Conservation (phyloP, 2,113 vertebrate genomes). For the Gavia stellata region DNA sequence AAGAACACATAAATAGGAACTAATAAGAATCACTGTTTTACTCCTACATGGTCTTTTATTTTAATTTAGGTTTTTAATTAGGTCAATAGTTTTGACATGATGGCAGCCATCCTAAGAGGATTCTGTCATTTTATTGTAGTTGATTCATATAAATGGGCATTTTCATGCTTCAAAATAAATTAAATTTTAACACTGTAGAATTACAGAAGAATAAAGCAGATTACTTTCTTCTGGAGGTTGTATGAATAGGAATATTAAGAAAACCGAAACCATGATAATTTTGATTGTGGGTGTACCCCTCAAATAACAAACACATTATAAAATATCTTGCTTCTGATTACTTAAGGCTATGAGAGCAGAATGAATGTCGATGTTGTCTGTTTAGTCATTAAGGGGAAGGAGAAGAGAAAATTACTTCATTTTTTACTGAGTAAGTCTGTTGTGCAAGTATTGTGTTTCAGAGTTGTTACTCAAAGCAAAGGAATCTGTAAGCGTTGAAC, state of each 20-base stretch:
- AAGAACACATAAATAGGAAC: neutral
- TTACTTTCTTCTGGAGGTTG: neutral
- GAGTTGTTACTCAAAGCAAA: slow-evolving; percentile 34
- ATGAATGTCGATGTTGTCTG: neutral
- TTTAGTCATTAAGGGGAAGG: neutral
- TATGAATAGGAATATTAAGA: neutral
- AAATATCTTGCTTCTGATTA: neutral
- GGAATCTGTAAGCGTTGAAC: neutral
- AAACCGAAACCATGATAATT: neutral
- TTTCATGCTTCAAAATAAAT: neutral
- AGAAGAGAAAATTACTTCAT: neutral
- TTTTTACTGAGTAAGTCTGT: neutral
- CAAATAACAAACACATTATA: neutral
- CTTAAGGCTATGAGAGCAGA: neutral
- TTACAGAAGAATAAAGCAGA: neutral
- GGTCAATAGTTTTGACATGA: neutral
- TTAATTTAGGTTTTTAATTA: neutral
- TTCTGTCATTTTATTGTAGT: neutral
- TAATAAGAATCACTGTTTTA: neutral
- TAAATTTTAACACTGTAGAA: neutral
- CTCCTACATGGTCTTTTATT: neutral
- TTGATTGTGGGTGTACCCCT: neutral
- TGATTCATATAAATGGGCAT: neutral
- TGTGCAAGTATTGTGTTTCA: neutral
- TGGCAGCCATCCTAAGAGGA: neutral